Evolutionary conservation across 2,797 vertebrate species (phyloP).

Genomic region (Chromobotia macracanthus): DNA sequence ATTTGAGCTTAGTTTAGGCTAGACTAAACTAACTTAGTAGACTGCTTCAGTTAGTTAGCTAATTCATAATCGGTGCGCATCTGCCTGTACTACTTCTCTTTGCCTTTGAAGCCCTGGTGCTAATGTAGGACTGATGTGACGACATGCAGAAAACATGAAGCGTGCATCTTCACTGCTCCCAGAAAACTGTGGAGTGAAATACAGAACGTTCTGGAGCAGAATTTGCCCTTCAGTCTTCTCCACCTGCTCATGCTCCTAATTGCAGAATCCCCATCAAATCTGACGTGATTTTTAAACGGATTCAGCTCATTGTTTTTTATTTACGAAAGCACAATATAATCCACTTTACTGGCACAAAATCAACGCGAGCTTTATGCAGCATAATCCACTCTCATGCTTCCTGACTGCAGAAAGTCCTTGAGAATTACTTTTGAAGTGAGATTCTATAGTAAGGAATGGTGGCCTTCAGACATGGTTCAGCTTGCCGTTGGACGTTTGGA

Average conservation of each 20-base stretch:
- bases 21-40: too few species aligned
- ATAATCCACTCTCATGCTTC: conserved; percentile 24
- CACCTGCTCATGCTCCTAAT: conserved; percentile 17
- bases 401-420: conserved; percentile 22
- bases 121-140: conserved; percentile 34
- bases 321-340: conserved; percentile 25
- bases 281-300: conserved; percentile 32
- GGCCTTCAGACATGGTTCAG: neutral
- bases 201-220: conserved; percentile 2
- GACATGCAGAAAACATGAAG: neutral
- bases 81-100: neutral
- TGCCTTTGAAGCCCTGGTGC: conserved; percentile 53
- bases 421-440: conserved; percentile 23
- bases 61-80: neutral
- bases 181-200: neutral
- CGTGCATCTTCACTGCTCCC: neutral
- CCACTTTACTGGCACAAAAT: conserved; percentile 31
- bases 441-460: neutral
- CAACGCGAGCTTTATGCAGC: conserved; percentile 1
- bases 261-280: conserved; percentile 45
- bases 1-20: neutral
- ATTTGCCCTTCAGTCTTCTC: conserved; percentile 17
- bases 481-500: conserved; percentile 21
- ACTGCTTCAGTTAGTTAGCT: neutral
- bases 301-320: conserved; percentile 17